Evolutionary conservation across 2,797 vertebrate genomes (phyloP).

Genomic region (Sebastes glaucus): DNA sequence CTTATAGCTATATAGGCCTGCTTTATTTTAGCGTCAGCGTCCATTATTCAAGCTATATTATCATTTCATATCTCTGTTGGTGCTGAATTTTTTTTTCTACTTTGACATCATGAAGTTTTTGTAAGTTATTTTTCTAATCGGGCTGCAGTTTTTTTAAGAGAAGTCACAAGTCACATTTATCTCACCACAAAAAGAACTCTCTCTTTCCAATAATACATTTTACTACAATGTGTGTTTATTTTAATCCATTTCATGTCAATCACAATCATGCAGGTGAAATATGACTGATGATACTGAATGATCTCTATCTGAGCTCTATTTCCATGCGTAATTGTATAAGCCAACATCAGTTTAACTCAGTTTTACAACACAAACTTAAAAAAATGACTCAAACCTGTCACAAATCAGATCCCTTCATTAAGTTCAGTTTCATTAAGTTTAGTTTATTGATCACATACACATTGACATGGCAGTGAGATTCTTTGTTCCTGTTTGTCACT

Average conservation of each 20-base stretch:
- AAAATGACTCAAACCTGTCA: neutral
- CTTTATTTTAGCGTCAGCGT: neutral
- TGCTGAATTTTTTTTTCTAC: neutral
- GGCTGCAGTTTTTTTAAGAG: conserved; percentile 51
- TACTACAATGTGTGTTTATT: conserved; percentile 8
- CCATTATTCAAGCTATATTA: too few species aligned
- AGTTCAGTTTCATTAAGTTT: too few species aligned
- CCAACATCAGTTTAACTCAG: neutral
- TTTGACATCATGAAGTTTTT: neutral
- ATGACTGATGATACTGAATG: conserved; percentile 8
- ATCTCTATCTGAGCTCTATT: neutral
- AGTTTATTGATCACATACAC: too few species aligned
- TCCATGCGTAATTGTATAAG: neutral
- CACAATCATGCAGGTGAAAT: conserved; percentile 25
- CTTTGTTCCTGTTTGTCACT: too few species aligned
- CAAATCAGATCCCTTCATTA: too few species aligned
- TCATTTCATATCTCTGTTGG: neutral
- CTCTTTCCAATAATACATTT: conserved; percentile 29
- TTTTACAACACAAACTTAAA: neutral
- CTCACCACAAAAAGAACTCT: conserved; percentile 60
- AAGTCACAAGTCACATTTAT: conserved; percentile 59
- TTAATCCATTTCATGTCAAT: conserved; percentile 1
- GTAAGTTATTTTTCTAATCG: conserved; percentile 60
- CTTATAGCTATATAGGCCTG: neutral
- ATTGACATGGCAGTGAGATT: too few species aligned